phyloP scores from a whole-genome alignment of 2,888 invertebrate species.

The Heliconius ismenius region DNA sequence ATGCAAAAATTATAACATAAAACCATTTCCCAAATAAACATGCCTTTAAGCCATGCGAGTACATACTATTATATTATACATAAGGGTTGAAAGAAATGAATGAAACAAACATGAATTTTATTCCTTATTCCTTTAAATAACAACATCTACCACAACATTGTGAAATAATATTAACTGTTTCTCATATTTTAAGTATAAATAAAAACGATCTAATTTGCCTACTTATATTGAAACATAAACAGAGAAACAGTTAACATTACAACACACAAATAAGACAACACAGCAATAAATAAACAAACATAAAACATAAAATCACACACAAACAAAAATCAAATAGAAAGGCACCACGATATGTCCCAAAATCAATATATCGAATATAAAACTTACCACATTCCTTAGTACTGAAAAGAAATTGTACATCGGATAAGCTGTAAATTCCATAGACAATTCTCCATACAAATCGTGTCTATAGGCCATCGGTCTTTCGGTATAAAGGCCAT shows the following conservation, averaged over 20 bases:
- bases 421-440: constrained; percentile 89
- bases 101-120: constrained; percentile 5
- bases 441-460: constrained; percentile 84
- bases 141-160: not conserved
- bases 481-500: constrained; percentile 78
- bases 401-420: constrained; percentile 86
- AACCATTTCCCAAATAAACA: not conserved
- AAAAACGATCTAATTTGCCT: not conserved
- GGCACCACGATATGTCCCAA: constrained; percentile 12
- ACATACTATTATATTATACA: not conserved
- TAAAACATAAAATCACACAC: not conserved
- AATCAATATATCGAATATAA: constrained; percentile 28
- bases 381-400: constrained; percentile 83
- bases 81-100: constrained; percentile 16
- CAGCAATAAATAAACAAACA: not conserved
- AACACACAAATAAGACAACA: not conserved
- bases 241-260: not conserved
- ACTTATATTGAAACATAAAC: not conserved
- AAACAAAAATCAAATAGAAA: constrained; percentile 9
- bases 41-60: not conserved
- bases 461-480: constrained; percentile 81
- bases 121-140: not conserved
- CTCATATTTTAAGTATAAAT: not conserved
- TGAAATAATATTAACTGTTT: not conserved
- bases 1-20: not conserved